Percentiles rank a stretch among this genome's conserved stretches.
Conservation (phyloP, 2,113 vertebrate species). For the Coptodon bakossiorum region DNA sequence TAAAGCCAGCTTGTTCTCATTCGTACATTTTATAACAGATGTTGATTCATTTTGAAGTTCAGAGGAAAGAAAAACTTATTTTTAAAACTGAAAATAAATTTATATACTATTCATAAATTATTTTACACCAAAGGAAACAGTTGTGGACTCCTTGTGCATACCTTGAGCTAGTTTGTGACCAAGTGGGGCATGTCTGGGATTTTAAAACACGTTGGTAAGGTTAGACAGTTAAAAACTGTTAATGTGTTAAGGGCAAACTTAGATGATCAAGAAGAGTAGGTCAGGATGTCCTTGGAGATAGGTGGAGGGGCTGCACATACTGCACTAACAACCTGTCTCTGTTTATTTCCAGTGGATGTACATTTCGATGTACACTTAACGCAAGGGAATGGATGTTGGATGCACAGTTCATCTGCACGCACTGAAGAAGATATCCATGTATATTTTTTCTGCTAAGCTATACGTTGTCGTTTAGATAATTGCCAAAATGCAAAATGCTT, state of each 20-base stretch:
- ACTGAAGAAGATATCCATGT: background rate
- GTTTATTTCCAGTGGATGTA: conserved; percentile 36
- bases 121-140: background rate
- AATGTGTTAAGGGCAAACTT: background rate
- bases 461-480: accelerated
- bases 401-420: background rate
- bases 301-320: background rate
- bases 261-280: background rate
- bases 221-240: background rate
- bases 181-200: accelerated
- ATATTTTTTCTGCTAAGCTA: accelerated
- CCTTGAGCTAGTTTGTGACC: accelerated
- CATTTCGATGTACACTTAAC: conserved; percentile 50
- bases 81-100: accelerated
- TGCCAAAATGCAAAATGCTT: background rate
- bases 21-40: background rate
- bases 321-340: background rate
- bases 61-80: background rate
- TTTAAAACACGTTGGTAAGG: background rate
- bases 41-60: background rate
- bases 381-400: background rate
- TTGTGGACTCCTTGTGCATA: background rate
- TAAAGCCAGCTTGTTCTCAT: background rate
- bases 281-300: background rate
- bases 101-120: background rate